Base-by-base conservation (phyloP, 2,113 vertebrate genomes). In the Ciconia boyciana region DNA sequence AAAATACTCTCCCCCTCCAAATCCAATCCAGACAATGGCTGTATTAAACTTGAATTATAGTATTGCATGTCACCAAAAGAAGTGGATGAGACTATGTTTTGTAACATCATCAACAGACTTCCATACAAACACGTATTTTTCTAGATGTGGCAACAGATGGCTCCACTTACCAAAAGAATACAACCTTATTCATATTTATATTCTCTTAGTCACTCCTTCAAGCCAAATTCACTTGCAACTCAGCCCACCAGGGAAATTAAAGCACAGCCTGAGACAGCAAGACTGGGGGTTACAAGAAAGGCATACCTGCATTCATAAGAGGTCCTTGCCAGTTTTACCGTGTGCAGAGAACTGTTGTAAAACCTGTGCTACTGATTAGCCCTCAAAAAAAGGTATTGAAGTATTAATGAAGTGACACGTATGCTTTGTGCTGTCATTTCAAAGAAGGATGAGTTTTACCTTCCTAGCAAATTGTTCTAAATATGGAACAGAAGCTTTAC, bases 111-210 rank as follows among this genome's bases (percentile, higher is more conserved):
- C 62, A 88, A 39, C 14, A 77, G 32, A 25, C 13, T 92, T 80
- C 43, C 46, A 74, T 24, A 51, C 22, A 95, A 78, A 46, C 12
- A 89, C 13, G 10, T 69, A 49, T 93, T 95, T 93, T 96, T 90
- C 87, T 90, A 74, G 22, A 88, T 70, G 36, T 86, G 68, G 88
- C 87, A 93, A 94, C 96, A 96, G 96, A 86, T 93, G 90, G 93
- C 94, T 96, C 86, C 93, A 90, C 92, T 96, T 96, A 82, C 85
- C 74, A 94, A 81, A 94, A 86, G 72, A 96, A 89, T 54, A 77
- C 4, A 0, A 92, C 79, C 39, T 88, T 88, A 66, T 94, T 89
- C 71, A 48, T 95, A 86, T 96, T 93, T 93, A 88, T 83, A 93
- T 94, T 96, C 79, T 93, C 70, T 57, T 88, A 92, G 79, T 90